Base-by-base conservation (phyloP, 2,888 invertebrate species). In the Chymomyza caudatula region DNA sequence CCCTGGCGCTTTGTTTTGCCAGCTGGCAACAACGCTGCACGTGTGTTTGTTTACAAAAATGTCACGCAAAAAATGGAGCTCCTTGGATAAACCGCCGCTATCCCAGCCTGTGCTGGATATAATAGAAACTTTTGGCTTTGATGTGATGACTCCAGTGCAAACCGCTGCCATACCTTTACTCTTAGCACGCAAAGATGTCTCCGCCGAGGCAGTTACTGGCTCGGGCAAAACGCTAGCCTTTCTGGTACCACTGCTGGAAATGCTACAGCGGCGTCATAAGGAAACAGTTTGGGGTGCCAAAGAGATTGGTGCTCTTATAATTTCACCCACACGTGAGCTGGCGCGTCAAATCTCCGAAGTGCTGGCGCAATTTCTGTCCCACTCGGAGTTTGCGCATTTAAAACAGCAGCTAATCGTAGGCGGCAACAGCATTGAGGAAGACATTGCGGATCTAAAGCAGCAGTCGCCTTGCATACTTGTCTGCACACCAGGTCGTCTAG, bases 141-240 rank as follows among this genome's bases (percentile, higher is more conserved):
- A 88, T 22, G 74, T 87, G 20, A 93, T 93, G 92, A 93, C 93
- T 3, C 93, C 93, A 0, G 93, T 93, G 15, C 93, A 97, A 93
- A 95, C 96, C 3, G 96, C 97, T 0, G 94, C 96, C 61, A 98
- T 98, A 84, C 98, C 98, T 0, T 91, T 97, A 60, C 92, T 99
- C 59, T 89, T 98, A 60, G 93, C 94, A 6, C 96, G 96, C 80
- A 98, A 98, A 90, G 99, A 99, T 92, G 98, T 99, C 13, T 98
- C 97, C 0, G 99, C 96, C 0, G 98, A 99, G 91, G 99, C 99
- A 3, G 97, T 99, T 0, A 99, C 99, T 0, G 99, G 99, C 3
- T 98, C 98, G 73, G 99, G 99, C 0, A 99, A 99, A 91, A 99
- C 99, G 0, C 91, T 99, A 44, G 98, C 99, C 0, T 99, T 99